phyloP scores from a whole-genome alignment of 2,113 vertebrate genomes.

The Archocentrus centrarchus region DNA sequence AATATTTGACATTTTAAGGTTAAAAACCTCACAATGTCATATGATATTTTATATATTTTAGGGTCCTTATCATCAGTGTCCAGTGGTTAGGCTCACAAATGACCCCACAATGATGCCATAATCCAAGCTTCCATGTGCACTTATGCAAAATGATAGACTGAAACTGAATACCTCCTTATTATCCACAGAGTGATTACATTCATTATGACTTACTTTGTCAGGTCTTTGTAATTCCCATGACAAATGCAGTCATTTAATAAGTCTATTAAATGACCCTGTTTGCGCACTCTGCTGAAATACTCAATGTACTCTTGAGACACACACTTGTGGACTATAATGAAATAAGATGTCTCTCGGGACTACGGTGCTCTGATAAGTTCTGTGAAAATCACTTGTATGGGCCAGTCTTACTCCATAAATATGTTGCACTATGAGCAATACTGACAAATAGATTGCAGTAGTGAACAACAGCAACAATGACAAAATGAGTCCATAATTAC shows the following conservation, averaged over 20 bases:
- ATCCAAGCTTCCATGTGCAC: neutral
- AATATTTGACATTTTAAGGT: neutral
- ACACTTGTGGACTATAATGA: neutral
- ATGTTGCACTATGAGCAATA: neutral
- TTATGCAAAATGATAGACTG: neutral
- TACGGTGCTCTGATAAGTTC: neutral
- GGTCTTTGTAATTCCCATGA: neutral
- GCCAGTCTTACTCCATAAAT: too few relatives aligned
- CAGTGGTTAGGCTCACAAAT: neutral
- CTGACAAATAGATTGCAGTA: neutral
- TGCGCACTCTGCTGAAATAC: neutral
- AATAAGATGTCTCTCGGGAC: neutral
- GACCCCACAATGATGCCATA: neutral
- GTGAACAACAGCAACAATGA: neutral
- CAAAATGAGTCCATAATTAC: neutral
- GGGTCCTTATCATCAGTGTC: neutral
- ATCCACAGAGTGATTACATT: neutral
- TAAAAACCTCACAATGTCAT: neutral
- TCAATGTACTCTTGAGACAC: neutral
- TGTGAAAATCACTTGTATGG: neutral
- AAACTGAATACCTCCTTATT: neutral
- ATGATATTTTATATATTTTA: neutral
- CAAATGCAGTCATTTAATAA: conserved; percentile 1
- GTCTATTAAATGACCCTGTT: neutral
- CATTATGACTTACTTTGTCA: neutral